Percentiles rank a stretch among this genome's conserved stretches.
Conservation (phyloP, 2,113 vertebrate species). For the Zosterops borbonicus region DNA sequence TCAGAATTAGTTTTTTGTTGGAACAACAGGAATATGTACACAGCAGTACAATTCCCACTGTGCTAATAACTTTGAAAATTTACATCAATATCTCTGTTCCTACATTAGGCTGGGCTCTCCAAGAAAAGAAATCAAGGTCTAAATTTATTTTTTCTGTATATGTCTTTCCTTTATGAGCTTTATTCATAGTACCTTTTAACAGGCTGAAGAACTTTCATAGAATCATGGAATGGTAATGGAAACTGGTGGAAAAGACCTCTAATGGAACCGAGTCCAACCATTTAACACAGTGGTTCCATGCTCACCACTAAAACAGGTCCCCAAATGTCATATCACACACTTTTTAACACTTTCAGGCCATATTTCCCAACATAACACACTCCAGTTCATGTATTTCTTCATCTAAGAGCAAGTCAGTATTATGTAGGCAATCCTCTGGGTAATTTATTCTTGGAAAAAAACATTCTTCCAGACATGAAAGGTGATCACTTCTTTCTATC, state of each 20-base stretch:
- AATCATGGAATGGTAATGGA: neutral
- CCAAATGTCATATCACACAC: neutral
- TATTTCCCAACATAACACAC: neutral
- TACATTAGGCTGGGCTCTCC: neutral
- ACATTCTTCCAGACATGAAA: neutral
- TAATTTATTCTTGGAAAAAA: neutral
- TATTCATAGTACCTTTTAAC: neutral
- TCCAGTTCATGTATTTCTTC: neutral
- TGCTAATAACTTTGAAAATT: neutral
- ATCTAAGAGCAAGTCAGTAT: neutral
- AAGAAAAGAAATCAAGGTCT: neutral
- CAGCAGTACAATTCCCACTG: neutral
- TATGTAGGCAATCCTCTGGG: neutral
- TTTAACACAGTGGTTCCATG: neutral
- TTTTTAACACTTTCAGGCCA: neutral
- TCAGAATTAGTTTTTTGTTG: neutral
- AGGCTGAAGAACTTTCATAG: neutral
- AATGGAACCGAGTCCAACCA: rapidly evolving
- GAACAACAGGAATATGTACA: neutral
- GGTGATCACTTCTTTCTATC: neutral
- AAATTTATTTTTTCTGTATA: neutral
- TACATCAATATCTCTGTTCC: neutral
- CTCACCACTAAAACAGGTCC: neutral
- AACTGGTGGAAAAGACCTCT: neutral
- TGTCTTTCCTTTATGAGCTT: neutral